Conservation (phyloP, 2,797 vertebrate genomes). For the Falco biarmicus region DNA sequence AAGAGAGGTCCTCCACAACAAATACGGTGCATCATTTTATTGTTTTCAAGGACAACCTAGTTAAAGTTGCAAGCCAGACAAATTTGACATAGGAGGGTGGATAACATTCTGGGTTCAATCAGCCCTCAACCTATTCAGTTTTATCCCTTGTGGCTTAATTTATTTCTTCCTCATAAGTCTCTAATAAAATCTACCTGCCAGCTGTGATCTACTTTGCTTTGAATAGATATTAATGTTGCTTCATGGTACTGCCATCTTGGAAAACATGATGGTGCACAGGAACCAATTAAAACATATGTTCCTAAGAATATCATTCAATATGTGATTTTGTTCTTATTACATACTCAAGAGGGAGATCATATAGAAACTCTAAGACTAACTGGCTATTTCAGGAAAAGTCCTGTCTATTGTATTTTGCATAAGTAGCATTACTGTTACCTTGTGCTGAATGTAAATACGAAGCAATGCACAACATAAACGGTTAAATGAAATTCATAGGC, state of each 20-base stretch:
- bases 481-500: background rate
- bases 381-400: constrained; percentile 21
- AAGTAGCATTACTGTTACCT: background rate
- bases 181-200: constrained; percentile 71
- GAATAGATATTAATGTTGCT: constrained; percentile 66
- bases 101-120: constrained; percentile 44
- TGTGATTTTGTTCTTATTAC: constrained; percentile 58
- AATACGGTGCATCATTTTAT: background rate
- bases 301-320: constrained; percentile 48
- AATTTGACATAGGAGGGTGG: constrained; percentile 28
- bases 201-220: constrained; percentile 68
- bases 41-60: constrained; percentile 48
- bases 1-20: background rate
- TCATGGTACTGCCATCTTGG: constrained; percentile 39
- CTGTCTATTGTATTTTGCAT: background rate
- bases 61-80: constrained; percentile 49
- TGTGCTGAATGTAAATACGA: background rate
- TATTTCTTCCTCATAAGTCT: constrained; percentile 57
- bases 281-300: constrained; percentile 64
- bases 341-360: constrained; percentile 38
- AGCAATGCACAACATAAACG: background rate
- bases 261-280: constrained; percentile 64
- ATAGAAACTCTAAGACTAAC: constrained; percentile 38
- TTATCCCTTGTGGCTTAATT: constrained; percentile 73
- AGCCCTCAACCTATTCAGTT: constrained; percentile 52